Percentiles rank a stretch among this genome's conserved stretches.
Conservation (phyloP, 2,797 vertebrate genomes). For the Catamblyrhynchus diadema region DNA sequence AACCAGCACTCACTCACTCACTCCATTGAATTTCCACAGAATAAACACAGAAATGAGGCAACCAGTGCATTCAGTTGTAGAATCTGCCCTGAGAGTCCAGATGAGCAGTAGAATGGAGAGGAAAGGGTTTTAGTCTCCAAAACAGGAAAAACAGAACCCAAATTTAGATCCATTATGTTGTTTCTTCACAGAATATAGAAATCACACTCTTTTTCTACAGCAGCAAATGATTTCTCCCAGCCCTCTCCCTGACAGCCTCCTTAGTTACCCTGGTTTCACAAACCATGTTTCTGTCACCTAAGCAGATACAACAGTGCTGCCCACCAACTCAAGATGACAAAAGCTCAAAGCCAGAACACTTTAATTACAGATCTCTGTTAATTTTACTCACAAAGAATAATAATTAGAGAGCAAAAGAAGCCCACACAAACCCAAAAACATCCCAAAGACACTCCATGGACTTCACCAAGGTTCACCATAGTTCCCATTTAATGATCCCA, state of each 20-base stretch:
- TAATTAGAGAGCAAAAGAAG: background rate
- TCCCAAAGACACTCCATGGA: background rate
- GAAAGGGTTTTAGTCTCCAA: background rate
- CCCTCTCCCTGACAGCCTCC: background rate
- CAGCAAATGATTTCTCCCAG: background rate
- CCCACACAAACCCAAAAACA: background rate
- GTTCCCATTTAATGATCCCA: background rate
- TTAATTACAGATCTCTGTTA: conserved; percentile 22
- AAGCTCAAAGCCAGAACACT: background rate
- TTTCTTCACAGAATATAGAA: background rate
- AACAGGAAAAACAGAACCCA: background rate
- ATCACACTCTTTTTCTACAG: background rate
- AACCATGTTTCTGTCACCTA: background rate
- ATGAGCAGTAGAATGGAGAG: background rate
- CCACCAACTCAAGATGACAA: background rate
- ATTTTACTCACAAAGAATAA: conserved; percentile 23
- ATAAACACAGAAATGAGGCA: background rate
- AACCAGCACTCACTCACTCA: background rate
- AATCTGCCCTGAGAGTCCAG: background rate
- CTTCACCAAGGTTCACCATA: background rate
- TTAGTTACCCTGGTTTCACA: background rate
- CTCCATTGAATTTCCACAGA: background rate
- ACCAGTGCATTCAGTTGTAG: rapidly evolving
- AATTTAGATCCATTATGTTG: background rate
- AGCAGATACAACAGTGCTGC: background rate